Base-by-base conservation (phyloP, 2,113 vertebrate genomes). In the Osmerus eperlanus region DNA sequence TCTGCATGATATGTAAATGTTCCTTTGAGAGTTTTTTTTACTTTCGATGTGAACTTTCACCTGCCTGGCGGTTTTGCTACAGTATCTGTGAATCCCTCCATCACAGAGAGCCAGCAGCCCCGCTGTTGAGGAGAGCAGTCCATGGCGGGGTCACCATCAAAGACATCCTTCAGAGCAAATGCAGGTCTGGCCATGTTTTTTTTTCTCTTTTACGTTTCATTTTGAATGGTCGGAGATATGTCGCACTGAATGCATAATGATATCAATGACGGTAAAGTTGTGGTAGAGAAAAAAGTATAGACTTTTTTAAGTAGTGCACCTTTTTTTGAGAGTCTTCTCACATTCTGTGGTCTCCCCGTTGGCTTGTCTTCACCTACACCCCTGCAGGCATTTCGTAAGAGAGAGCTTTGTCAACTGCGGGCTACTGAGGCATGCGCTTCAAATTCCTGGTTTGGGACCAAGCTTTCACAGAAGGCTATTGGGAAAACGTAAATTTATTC, bases 401-500 rank as follows among this genome's bases (percentile, higher is more conserved):
- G 83, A 72, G 78, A 83, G 82, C 75, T 83, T 83, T 84, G 85
- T 84, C 87, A 78, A 53, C 71, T 86, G 81, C 78, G 89, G 83
- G 82, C 79, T 90, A 86, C 84, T 82, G 73, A 74, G 85, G 81
- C 91, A 86, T 82, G 89, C 81, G 86, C 82, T 51, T 72, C 83
- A 83, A 89, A 90, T 92, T 91, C 91, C 86, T 89, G 70, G 81
- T 77, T 76, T 82, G 81, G 84, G 83, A 85, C 84, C 81, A 88
- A 76, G 80, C n/a, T 80, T 73, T 72, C 66, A 70, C 76, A 60
- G 9, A 64, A 74, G 28, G 73, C 53, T 72, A 61, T 82, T 81
- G 76, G 67, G 68, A 75, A 59, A 18, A 61, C 2, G 23, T 65
- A 9, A 32, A 53, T 29, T 23, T 41, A 29, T 7, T 1, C 41